phyloP scores from a whole-genome alignment of 2,113 vertebrate genomes.

The Vimba vimba region DNA sequence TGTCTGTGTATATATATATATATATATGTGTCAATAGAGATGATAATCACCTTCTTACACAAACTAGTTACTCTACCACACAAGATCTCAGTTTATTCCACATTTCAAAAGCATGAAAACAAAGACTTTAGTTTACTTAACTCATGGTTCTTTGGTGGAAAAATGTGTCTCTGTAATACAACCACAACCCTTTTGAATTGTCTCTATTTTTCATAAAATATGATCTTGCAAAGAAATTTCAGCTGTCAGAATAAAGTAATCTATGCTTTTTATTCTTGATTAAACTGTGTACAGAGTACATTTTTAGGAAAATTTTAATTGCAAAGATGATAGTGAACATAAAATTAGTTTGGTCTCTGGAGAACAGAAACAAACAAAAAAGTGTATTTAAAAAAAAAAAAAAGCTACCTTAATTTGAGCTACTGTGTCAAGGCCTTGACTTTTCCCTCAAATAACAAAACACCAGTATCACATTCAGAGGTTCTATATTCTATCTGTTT shows the following conservation, averaged over 20 bases:
- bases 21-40: background rate
- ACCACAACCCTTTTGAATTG: background rate
- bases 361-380: background rate
- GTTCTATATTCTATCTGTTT: constrained; percentile 40
- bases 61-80: background rate
- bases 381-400: background rate
- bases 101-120: background rate
- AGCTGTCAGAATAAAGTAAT: background rate
- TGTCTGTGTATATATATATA: background rate
- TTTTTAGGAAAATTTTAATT: background rate
- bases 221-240: background rate
- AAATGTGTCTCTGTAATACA: background rate
- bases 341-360: background rate
- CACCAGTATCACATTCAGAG: constrained; percentile 3
- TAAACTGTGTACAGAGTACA: background rate
- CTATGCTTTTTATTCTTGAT: background rate
- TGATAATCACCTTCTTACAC: background rate
- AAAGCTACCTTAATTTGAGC: background rate
- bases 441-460: background rate
- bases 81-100: background rate
- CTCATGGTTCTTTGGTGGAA: background rate
- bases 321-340: background rate
- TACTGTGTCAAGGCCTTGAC: background rate
- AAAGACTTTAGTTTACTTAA: background rate
- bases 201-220: background rate